Evolutionary conservation across 2,113 vertebrate species (phyloP).

Genomic region (Mormyrus iriodes): DNA sequence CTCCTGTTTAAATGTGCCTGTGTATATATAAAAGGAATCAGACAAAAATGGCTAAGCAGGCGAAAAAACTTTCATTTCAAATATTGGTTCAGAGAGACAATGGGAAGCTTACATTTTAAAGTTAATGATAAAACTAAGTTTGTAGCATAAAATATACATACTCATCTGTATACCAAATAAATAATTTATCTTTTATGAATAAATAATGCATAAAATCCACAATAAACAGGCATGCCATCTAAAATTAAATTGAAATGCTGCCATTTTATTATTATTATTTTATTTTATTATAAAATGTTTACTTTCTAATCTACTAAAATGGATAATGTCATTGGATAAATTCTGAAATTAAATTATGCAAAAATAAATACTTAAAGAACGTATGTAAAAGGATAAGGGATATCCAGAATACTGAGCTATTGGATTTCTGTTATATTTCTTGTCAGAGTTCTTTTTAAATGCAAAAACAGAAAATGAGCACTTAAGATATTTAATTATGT

Average conservation of each 20-base stretch:
- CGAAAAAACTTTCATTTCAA: neutral
- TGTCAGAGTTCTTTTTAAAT: neutral
- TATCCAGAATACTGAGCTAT: neutral
- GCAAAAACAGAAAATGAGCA: neutral
- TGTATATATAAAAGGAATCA: neutral
- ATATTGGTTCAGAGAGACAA: neutral
- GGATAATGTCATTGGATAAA: neutral
- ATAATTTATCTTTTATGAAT: conserved; percentile 3
- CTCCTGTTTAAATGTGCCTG: neutral
- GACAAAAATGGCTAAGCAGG: neutral
- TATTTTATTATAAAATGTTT: neutral
- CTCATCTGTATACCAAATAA: conserved; percentile 11
- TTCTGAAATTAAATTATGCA: neutral
- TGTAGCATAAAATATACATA: conserved; percentile 9
- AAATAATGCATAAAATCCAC: neutral
- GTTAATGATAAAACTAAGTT: neutral
- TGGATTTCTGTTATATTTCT: neutral
- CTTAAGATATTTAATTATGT: neutral
- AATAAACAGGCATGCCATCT: neutral
- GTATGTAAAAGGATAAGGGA: neutral
- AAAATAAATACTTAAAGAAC: neutral
- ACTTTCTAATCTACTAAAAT: neutral
- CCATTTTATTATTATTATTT: neutral
- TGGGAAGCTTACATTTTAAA: neutral
- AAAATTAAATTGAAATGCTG: neutral